A percentile compares a stretch with the other conserved stretches of the same genome.
Evolutionary conservation across 2,797 vertebrate genomes (phyloP).

Genomic region (Dermochelys coriacea): DNA sequence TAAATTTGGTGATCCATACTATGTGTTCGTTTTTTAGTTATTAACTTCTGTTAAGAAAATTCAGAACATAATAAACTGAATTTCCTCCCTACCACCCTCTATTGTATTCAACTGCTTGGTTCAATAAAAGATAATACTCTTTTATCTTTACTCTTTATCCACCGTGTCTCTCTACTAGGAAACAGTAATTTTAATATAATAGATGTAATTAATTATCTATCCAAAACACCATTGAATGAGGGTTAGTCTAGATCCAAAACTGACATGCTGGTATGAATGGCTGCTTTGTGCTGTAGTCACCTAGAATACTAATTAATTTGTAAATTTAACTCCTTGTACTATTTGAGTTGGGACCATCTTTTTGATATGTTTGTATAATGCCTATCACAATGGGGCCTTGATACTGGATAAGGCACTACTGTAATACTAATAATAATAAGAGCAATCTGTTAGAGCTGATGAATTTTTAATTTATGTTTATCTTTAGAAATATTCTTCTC

Average conservation of each 20-base stretch:
- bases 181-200: neutral
- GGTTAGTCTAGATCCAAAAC: neutral
- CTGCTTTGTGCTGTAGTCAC: neutral
- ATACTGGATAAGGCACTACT: neutral
- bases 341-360: neutral
- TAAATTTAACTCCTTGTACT: neutral
- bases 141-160: too few relatives aligned
- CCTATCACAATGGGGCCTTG: neutral
- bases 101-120: neutral
- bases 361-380: neutral
- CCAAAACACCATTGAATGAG: neutral
- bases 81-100: neutral
- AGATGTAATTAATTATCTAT: neutral
- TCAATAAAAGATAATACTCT: neutral
- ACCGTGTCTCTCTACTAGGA: neutral
- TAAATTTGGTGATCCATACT: neutral
- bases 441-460: neutral
- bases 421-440: neutral
- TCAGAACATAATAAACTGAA: neutral
- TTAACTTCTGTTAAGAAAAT: neutral
- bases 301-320: neutral
- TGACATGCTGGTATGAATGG: neutral
- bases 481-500: neutral
- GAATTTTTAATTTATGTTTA: neutral
- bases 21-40: neutral